Conservation (phyloP, 92 coral and sea anemone genomes). For the Phymanthus crucifer region DNA sequence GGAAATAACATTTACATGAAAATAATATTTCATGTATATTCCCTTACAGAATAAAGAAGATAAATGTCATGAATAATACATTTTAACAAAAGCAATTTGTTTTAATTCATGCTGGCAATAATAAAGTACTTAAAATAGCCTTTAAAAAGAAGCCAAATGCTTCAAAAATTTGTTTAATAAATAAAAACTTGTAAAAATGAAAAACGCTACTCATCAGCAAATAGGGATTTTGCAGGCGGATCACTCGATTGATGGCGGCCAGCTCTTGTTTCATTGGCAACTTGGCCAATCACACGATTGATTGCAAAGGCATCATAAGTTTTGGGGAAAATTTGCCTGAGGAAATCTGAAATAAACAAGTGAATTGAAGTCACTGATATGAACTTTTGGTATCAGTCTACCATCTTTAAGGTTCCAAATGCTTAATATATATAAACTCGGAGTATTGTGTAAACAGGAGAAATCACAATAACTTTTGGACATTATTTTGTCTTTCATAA, state of each 20-base stretch:
- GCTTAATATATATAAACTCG: not conserved
- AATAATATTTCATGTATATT: too few species aligned
- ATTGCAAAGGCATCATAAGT: slow-evolving; percentile 10
- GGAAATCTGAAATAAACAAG: slow-evolving; percentile 33
- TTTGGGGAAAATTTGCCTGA: slow-evolving; percentile 28
- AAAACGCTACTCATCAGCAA: not conserved
- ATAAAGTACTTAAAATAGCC: not conserved
- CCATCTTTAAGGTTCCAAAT: not conserved
- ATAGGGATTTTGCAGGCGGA: not conserved
- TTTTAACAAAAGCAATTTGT: not conserved
- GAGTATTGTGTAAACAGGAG: not conserved
- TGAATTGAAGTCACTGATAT: not conserved
- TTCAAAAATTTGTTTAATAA: not conserved
- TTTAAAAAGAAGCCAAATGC: slow-evolving; percentile 4
- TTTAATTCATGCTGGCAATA: too few species aligned
- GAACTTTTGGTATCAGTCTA: not conserved
- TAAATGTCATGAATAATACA: not conserved
- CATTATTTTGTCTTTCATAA: too few species aligned
- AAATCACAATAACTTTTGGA: too few species aligned
- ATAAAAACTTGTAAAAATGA: too few species aligned
- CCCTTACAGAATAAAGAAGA: too few species aligned
- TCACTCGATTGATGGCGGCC: slow-evolving; percentile 40
- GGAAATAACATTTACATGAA: too few species aligned
- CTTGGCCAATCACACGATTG: slow-evolving; percentile 47
- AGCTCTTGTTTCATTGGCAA: slow-evolving; percentile 46